A percentile compares a stretch with the other conserved stretches of the same genome.
These are phyloP conservation scores for Telenomus remus DNA, from an alignment of 1,140 invertebrate genomes.

Conservation along the genomic window DNA sequence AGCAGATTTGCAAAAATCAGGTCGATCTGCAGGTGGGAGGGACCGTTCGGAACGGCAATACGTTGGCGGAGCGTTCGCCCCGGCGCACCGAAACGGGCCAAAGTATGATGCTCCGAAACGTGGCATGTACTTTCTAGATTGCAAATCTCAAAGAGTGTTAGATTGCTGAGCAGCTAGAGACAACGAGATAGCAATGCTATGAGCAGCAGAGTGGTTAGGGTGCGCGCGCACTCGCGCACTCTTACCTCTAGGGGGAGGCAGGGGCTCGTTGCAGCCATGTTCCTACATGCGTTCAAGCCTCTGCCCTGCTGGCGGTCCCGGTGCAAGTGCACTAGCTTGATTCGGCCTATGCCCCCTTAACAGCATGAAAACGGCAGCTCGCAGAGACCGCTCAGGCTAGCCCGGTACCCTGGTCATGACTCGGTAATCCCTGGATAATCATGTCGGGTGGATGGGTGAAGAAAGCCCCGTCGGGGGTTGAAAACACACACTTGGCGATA, in stretches of 20 bases:
- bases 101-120: too few species aligned
- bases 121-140: too few species aligned
- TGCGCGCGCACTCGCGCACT: conserved; percentile 44
- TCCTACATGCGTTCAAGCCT: conserved; percentile 76
- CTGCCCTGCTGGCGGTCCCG: conserved; percentile 72
- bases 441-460: too few species aligned
- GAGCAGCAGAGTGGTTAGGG: conserved; percentile 22
- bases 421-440: too few species aligned
- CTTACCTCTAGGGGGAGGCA: conserved; percentile 76
- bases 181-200: conserved; percentile 16
- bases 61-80: too few species aligned
- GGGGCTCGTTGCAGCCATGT: conserved; percentile 75
- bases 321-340: conserved; percentile 63
- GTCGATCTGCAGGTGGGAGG: too few species aligned
- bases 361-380: conserved; percentile 34
- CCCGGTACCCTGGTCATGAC: conserved; percentile 16
- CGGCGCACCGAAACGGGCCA: too few species aligned
- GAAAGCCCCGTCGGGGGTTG: not conserved
- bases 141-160: too few species aligned
- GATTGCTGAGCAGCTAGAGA: not conserved
- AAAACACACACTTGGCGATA: too few species aligned
- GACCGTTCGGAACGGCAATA: too few species aligned
- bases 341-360: conserved; percentile 41
- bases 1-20: too few species aligned
- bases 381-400: conserved; percentile 7